These are phyloP conservation scores for Brachymystax lenok DNA, from an alignment of 2,797 vertebrate species.

Conservation along the genomic window DNA sequence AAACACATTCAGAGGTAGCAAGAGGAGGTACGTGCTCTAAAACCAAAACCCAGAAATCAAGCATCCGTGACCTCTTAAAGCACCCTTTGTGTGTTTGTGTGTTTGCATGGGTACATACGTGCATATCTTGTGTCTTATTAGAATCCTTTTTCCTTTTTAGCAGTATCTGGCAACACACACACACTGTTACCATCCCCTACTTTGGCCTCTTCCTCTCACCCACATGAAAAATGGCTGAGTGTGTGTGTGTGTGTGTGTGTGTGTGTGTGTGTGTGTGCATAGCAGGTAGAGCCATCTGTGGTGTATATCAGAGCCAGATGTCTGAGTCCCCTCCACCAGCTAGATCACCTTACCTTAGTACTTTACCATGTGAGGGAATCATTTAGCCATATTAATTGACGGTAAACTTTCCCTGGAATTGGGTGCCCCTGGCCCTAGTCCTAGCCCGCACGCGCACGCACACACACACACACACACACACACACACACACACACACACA, in stretches of 20 bases:
- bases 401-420: slow-evolving; percentile 89
- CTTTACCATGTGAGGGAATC: slow-evolving; percentile 91
- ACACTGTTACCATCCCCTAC: too few species aligned
- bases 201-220: too few species aligned
- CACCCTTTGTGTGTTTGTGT: neutral
- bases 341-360: slow-evolving; percentile 85
- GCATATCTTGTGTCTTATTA: too few species aligned
- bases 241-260: too few species aligned
- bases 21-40: slow-evolving; percentile 19
- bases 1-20: neutral
- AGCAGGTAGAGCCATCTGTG: slow-evolving; percentile 85
- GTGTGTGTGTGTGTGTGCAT: slow-evolving; percentile 3
- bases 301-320: slow-evolving; percentile 82
- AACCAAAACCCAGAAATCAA: slow-evolving; percentile 51
- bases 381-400: slow-evolving; percentile 93
- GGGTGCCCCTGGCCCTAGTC: slow-evolving; percentile 52
- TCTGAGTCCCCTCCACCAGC: slow-evolving; percentile 69
- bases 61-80: slow-evolving; percentile 55
- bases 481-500: slow-evolving; percentile 6
- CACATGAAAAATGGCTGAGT: too few species aligned
- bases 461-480: neutral
- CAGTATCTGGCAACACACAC: too few species aligned
- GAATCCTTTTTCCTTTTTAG: too few species aligned
- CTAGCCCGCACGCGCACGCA: too few species aligned
- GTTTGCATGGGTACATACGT: too few species aligned